Evolutionary conservation across 2,113 vertebrate genomes (phyloP).

Genomic region (Lycaon pictus): DNA sequence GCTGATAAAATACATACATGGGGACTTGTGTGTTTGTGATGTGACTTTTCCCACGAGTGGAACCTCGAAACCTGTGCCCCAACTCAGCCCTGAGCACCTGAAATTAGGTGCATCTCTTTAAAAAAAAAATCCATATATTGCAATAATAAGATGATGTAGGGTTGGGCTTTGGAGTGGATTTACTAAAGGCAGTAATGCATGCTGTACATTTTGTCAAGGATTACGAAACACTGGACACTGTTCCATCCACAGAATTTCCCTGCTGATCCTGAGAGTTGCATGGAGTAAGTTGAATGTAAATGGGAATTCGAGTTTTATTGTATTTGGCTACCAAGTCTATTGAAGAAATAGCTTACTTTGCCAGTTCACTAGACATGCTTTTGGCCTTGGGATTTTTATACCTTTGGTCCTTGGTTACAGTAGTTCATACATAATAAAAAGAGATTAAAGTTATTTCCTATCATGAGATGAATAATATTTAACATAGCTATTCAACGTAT

Average conservation of each 20-base stretch:
- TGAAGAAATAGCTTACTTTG: conserved; percentile 67
- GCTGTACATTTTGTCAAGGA: background rate
- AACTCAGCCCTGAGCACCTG: background rate
- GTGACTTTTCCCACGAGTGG: background rate
- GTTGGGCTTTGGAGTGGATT: conserved; percentile 18
- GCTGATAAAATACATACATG: background rate
- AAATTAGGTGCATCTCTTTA: background rate
- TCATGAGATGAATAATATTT: conserved; percentile 86
- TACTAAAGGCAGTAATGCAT: conserved; percentile 28
- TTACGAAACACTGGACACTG: background rate
- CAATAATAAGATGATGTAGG: conserved; percentile 32
- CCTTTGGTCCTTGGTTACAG: conserved; percentile 71
- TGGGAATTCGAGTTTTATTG: conserved; percentile 73
- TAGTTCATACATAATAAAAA: conserved; percentile 82
- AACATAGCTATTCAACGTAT: conserved; percentile 84
- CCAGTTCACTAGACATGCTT: conserved; percentile 47
- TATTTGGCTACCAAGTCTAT: conserved; percentile 65
- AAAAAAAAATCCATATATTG: background rate
- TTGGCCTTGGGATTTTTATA: conserved; percentile 78
- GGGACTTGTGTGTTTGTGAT: background rate
- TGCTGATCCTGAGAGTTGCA: background rate
- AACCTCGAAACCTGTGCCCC: background rate
- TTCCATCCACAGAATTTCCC: background rate
- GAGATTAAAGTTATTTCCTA: conserved; percentile 77
- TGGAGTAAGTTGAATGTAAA: conserved; percentile 13